phyloP scores from a whole-genome alignment of 2,888 invertebrate genomes.

The Polydrusus cervinus region DNA sequence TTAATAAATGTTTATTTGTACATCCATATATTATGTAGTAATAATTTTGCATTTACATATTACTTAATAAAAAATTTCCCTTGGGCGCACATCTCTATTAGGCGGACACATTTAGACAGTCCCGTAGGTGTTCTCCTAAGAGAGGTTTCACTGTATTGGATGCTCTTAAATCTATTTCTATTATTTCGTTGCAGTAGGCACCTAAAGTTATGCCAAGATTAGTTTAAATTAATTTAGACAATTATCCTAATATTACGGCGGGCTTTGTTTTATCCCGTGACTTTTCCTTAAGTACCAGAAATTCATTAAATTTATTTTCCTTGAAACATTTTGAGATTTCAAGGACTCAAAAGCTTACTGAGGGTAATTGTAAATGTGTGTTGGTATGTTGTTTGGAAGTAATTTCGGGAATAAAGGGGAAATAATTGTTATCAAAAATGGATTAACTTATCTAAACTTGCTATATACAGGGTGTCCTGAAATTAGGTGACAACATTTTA shows the following conservation, averaged over 20 bases:
- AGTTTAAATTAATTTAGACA: constrained; percentile 64
- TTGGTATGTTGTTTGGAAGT: constrained; percentile 24
- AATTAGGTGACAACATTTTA: no score
- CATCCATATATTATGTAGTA: no score
- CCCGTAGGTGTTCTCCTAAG: no score
- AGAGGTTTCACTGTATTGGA: no score
- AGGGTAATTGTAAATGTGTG: constrained; percentile 28
- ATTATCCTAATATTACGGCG: constrained; percentile 60
- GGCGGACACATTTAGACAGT: no score
- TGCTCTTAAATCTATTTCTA: constrained; percentile 6
- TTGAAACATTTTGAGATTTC: constrained; percentile 43
- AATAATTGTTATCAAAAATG: not conserved
- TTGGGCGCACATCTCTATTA: no score
- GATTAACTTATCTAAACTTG: constrained; percentile 6
- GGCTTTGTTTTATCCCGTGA: constrained; percentile 52
- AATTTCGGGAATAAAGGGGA: constrained; percentile 23
- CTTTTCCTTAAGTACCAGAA: constrained; percentile 52
- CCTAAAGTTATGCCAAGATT: constrained; percentile 60
- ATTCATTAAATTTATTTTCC: constrained; percentile 54
- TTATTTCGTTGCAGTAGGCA: constrained; percentile 13
- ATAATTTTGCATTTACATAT: no score
- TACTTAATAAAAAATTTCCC: no score
- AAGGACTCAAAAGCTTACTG: constrained; percentile 40
- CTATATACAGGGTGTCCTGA: not conserved
- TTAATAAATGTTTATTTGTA: no score